A percentile compares a stretch with the other conserved stretches of the same genome.
phyloP scores from a whole-genome alignment of 2,888 invertebrate species.

The Dermolepida albohirtum region DNA sequence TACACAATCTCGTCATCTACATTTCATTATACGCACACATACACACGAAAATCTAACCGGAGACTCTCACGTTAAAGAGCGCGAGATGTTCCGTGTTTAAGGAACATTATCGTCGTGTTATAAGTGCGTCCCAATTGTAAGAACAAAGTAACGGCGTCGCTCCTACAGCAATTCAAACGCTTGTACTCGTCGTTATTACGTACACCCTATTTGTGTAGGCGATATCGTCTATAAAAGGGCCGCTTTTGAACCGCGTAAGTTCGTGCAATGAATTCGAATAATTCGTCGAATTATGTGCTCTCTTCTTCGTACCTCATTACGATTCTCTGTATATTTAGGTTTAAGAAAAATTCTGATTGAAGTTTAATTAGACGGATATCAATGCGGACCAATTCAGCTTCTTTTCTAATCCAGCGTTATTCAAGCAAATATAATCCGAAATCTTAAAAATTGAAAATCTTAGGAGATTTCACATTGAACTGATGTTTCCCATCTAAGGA shows the following conservation, averaged over 20 bases:
- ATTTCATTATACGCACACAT: constrained; percentile 9
- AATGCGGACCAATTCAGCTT: background rate
- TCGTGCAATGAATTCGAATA: constrained; percentile 28
- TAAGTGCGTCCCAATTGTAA: constrained; percentile 15
- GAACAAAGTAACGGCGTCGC: constrained; percentile 27
- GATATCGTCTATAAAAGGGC: constrained; percentile 28
- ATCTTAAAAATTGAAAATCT: no score
- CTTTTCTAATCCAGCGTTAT: no score
- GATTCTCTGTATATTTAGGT: background rate
- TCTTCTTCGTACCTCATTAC: background rate
- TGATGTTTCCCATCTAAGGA: no score
- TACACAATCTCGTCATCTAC: constrained; percentile 1
- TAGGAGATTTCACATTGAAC: no score
- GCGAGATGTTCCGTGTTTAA: constrained; percentile 16
- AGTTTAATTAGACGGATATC: constrained; percentile 31
- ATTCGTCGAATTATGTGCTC: constrained; percentile 8
- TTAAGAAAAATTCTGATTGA: constrained; percentile 5
- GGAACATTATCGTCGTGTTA: constrained; percentile 21
- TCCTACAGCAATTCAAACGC: constrained; percentile 33
- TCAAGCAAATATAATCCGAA: no score
- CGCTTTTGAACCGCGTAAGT: constrained; percentile 25
- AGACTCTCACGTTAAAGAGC: background rate
- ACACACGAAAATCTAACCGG: background rate
- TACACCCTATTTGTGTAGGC: constrained; percentile 26
- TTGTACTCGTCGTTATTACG: constrained; percentile 31